Evolutionary conservation across 2,888 invertebrate species (phyloP), one percentile per base, ranked within the genome.

Genomic region (Ectropis crepuscularia): DNA sequence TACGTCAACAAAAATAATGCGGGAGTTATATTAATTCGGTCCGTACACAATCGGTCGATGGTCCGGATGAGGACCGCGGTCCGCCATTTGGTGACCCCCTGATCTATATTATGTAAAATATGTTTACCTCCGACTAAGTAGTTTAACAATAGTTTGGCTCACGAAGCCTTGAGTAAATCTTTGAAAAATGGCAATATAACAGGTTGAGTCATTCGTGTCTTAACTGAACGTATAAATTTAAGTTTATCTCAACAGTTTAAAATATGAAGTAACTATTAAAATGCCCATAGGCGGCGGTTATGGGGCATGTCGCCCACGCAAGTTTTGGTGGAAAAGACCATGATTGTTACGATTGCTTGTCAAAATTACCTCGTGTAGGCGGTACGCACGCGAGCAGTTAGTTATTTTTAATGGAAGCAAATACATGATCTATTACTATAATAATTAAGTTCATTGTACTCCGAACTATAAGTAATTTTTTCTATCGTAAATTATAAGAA

Each of bases 261-360:
- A 37, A 6, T 9, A 9, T 39, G 38, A 43, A 39, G 48, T 42
- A 38, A 49, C 38, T 6, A 46, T 58, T 51, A 43, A 63, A 70
- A 68, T 69, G 62, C 60, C 43, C 63, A 63, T 58, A 65, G 53
- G 64, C 41, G 45, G 48, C 57, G 11, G 16, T 47, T 41, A 58
- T 66, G 41, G 45, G 67, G 10, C 57, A 63, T 71, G 61, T 65
- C 47, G 47, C 53, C 53, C 50, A 49, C 54, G 57, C 69, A 7
- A 12, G 47, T 46, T 39, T 61, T 38, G 6, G 8, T 42, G 10
- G 43, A 61, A 45, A 51, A 53, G 28, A 54, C 36, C 41, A 43
- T 48, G 12, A 39, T 39, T 36, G 42, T 41, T 42, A 57, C 55
- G 48, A 60, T 61, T 61, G 53, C 60, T 42, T 57, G 64, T 57